Evolutionary conservation across 2,113 vertebrate genomes (phyloP).

Genomic region (Centropus unirufus): DNA sequence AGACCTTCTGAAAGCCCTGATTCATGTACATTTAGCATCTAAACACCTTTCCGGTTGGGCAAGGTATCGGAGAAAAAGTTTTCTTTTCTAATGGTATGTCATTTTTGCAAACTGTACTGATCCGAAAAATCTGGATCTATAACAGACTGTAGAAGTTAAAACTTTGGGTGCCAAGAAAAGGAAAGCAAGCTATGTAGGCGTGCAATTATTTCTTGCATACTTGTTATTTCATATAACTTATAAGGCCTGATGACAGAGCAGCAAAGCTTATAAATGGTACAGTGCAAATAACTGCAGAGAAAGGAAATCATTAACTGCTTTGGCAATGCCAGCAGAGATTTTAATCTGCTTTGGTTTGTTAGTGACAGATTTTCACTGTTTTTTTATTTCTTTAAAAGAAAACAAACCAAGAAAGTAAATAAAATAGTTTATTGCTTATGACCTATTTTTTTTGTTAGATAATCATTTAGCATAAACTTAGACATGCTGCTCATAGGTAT

Average conservation of each 20-base stretch:
- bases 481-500: not conserved
- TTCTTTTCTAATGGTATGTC: not conserved
- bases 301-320: constrained; percentile 44
- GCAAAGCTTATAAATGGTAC: not conserved
- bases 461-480: not conserved
- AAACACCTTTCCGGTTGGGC: not conserved
- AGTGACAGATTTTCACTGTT: constrained; percentile 5
- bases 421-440: not conserved
- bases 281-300: not conserved
- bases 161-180: not conserved
- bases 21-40: not conserved
- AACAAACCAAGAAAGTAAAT: not conserved
- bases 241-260: not conserved
- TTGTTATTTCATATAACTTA: not conserved
- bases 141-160: not conserved
- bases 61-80: not conserved
- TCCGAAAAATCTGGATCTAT: not conserved
- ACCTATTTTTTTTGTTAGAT: not conserved
- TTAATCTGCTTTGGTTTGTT: constrained; percentile 41
- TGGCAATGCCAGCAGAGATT: constrained; percentile 22
- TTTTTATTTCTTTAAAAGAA: not conserved
- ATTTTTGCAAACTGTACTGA: not conserved
- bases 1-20: not conserved
- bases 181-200: not conserved
- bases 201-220: not conserved